These are phyloP conservation scores for Circaetus gallicus DNA, from an alignment of 2,113 vertebrate genomes.

Conservation along the genomic window DNA sequence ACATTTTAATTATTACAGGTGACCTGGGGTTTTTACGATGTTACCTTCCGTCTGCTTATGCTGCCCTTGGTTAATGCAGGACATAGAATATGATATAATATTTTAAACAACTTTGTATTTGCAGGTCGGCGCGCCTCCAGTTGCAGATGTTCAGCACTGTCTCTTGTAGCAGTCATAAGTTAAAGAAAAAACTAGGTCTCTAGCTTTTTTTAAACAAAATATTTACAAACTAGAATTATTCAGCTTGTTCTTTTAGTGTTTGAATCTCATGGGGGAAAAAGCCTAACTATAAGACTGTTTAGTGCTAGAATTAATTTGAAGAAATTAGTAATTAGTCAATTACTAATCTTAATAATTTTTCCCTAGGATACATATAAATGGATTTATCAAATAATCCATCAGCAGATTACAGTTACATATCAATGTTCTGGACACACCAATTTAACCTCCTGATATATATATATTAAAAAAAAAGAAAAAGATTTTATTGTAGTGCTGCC, in stretches of 20 bases:
- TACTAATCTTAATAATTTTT: background rate
- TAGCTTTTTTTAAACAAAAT: background rate
- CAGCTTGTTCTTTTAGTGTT: background rate
- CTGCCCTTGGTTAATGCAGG: background rate
- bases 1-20: background rate
- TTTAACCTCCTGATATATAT: background rate
- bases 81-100: accelerated
- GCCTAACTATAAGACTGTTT: background rate
- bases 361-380: background rate
- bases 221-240: background rate
- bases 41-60: background rate
- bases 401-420: background rate
- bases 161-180: background rate
- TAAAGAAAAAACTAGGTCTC: background rate
- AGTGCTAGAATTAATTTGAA: background rate
- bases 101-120: background rate
- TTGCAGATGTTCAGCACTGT: background rate
- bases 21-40: background rate
- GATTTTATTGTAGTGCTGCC: background rate
- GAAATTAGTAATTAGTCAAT: background rate
- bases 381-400: background rate
- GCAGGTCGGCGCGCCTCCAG: accelerated
- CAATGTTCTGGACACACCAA: background rate
- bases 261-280: background rate
- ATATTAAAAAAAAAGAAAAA: background rate